Evolutionary conservation across 2,888 invertebrate genomes (phyloP).

Genomic region (Trilocha varians): DNA sequence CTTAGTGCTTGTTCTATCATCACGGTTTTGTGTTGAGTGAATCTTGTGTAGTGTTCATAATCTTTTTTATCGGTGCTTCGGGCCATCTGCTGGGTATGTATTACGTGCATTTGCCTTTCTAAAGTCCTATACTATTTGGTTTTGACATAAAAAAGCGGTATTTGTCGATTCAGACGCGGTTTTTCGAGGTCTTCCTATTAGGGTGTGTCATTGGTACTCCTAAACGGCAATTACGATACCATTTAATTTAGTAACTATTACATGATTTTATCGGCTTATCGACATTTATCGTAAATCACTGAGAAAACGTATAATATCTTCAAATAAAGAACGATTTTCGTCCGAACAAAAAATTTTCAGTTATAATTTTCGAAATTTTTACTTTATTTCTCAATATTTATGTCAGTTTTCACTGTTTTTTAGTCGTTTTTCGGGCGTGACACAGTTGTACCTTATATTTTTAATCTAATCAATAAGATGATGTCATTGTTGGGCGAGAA

Average conservation of each 20-base stretch:
- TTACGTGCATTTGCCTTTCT: conserved; percentile 33
- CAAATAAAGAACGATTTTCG: not conserved
- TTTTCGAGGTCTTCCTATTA: conserved; percentile 25
- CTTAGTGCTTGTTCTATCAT: conserved; percentile 61
- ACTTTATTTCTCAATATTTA: too few species aligned
- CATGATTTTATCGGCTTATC: not conserved
- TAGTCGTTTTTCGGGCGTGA: not conserved
- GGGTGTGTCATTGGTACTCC: conserved; percentile 55
- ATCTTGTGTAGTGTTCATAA: conserved; percentile 52
- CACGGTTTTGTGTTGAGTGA: conserved; percentile 44
- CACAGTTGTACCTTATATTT: not conserved
- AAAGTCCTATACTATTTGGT: conserved; percentile 29
- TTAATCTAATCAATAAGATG: not conserved
- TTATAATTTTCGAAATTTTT: too few species aligned
- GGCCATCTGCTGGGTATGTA: conserved; percentile 56
- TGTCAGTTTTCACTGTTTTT: too few species aligned
- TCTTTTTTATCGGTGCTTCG: conserved; percentile 36
- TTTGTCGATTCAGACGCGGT: conserved; percentile 21
- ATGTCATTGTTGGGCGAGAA: not conserved
- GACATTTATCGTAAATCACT: not conserved
- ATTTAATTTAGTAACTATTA: conserved; percentile 25
- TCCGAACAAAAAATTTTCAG: not conserved
- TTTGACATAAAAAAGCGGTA: conserved; percentile 27
- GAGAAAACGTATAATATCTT: not conserved
- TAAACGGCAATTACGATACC: conserved; percentile 37